Evolutionary conservation across 2,888 invertebrate species (phyloP), one percentile per base, ranked within the genome.

Genomic region (Phymatocera aterrima): DNA sequence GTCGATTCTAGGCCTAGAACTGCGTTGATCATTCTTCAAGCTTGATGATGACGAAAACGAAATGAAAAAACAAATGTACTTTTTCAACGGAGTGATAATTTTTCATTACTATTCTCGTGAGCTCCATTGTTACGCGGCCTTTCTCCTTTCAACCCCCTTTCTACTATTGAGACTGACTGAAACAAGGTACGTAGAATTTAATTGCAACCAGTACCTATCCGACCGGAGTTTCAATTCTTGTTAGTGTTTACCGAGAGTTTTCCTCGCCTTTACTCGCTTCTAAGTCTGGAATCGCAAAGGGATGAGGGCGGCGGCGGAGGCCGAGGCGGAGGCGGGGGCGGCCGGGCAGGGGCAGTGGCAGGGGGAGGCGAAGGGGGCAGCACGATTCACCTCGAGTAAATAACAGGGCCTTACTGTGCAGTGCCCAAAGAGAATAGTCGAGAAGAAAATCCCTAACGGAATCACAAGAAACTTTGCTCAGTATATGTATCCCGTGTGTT

Each of bases 301-400:
- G 10, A 46, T 60, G 80, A 78, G 77, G 51, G 37, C 31, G 57
- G n/a, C 24, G 28, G 15, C 51, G 61, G 60, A 75, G 61, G 60
- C 37, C 31, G 78, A 34, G 83, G 64, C 74, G 79, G 54, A 60
- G 79, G 81, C 61, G 79, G 37, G 65, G 75, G 72, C 60, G 81
- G 78, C 79, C 81, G 68, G 10, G 28, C 60, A 80, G 78, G 77
- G 51, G 37, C 31, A 68, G n/a, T 34, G 28, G 15, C 51, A 51
- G 60, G 68, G 61, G 60, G 78, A 34, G 83, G 64, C 74, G 79
- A 46, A 60, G 79, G 81, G 57, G 79, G 37, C 60, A 70, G 72
- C n/a, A n/a, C n/a, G n/a, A n/a, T n/a, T 51, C 18, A 10, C 10
- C 51, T 6, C 10, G 51, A 57, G 28, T 57, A 57, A 28, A 57